Percentiles rank a stretch among this genome's conserved stretches.
These are phyloP conservation scores for Sweltsa coloradensis DNA, from an alignment of 1,140 invertebrate genomes.

Conservation along the genomic window DNA sequence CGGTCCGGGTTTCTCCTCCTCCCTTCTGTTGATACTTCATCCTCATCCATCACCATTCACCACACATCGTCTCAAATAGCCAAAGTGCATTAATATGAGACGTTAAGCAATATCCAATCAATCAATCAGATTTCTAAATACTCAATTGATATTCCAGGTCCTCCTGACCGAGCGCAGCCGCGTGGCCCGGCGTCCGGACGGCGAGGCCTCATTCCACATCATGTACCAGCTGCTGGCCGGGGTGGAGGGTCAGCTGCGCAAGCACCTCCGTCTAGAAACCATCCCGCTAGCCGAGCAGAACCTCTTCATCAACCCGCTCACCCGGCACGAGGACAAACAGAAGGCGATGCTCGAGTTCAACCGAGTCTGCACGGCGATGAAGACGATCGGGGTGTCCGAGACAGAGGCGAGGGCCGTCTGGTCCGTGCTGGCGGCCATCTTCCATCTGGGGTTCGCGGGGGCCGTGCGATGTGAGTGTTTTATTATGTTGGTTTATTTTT, in stretches of 20 bases:
- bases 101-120: no score
- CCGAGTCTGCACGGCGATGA: slow-evolving; percentile 61
- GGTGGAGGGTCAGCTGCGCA: slow-evolving; percentile 58
- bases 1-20: no score
- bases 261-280: slow-evolving; percentile 68
- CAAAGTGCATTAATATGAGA: no score
- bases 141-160: slow-evolving; percentile 34
- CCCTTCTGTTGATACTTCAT: no score
- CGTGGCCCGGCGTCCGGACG: slow-evolving; percentile 50
- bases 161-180: slow-evolving; percentile 62
- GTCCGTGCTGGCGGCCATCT: slow-evolving; percentile 78
- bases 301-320: slow-evolving; percentile 58
- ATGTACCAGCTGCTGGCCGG: slow-evolving; percentile 75
- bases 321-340: slow-evolving; percentile 61
- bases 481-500: no score
- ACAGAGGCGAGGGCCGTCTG: slow-evolving; percentile 72
- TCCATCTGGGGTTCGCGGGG: slow-evolving; percentile 79
- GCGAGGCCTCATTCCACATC: slow-evolving; percentile 70
- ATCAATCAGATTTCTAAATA: neutral
- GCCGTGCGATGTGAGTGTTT: slow-evolving; percentile 44
- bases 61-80: no score
- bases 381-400: slow-evolving; percentile 56
- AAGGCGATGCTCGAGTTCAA: slow-evolving; percentile 65
- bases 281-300: slow-evolving; percentile 59
- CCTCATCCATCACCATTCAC: no score